Evolutionary conservation across 2,797 vertebrate genomes (phyloP).

Genomic region (Diceros bicornis): DNA sequence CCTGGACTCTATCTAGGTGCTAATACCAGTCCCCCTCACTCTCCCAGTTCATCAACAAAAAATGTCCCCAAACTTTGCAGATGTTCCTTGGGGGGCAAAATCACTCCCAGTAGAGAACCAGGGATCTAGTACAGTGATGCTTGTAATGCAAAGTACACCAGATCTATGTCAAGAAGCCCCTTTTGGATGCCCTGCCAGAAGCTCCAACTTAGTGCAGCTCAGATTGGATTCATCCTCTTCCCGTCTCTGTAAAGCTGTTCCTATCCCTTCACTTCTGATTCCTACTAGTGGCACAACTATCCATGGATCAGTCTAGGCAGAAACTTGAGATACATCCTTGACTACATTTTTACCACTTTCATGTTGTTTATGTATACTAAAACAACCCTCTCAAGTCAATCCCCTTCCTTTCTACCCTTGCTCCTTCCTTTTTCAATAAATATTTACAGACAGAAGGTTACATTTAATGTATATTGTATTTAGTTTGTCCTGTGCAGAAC

Average conservation of each 20-base stretch:
- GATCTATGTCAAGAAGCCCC: neutral
- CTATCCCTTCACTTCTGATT: neutral
- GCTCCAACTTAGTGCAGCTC: neutral
- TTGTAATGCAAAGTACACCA: neutral
- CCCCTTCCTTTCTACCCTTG: neutral
- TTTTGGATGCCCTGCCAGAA: neutral
- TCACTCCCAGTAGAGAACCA: neutral
- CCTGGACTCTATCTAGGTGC: neutral
- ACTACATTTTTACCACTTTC: neutral
- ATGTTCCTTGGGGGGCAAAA: neutral
- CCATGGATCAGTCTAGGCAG: neutral
- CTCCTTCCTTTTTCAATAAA: neutral
- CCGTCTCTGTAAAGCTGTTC: neutral
- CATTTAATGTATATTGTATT: neutral
- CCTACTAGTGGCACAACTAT: neutral
- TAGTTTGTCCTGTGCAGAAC: neutral
- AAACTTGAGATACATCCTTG: neutral
- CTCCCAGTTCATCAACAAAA: neutral
- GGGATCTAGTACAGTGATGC: fast-evolving
- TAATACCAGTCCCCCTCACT: fast-evolving
- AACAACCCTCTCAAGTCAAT: neutral
- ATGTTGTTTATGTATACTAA: neutral
- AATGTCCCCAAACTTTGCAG: neutral
- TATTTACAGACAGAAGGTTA: neutral
- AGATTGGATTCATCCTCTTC: neutral